These are phyloP conservation scores for Pomacea canaliculata DNA, from an alignment of 2,888 invertebrate genomes.

Conservation along the genomic window DNA sequence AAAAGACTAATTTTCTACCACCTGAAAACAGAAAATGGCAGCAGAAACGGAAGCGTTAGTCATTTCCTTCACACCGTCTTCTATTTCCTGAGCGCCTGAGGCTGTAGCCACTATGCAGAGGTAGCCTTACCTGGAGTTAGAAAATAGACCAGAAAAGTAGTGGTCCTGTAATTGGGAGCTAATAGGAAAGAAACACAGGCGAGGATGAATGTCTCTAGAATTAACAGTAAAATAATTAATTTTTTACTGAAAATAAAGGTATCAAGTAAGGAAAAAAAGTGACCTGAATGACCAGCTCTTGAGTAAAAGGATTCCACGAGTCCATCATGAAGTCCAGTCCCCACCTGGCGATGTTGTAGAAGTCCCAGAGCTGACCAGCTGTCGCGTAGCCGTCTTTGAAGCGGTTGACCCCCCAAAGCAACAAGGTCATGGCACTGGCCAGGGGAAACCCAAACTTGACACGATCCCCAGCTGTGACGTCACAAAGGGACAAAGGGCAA, in stretches of 20 bases:
- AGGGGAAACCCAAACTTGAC: constrained; percentile 50
- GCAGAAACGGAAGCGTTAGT: too few relatives aligned
- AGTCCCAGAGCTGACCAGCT: constrained; percentile 40
- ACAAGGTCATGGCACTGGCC: constrained; percentile 40
- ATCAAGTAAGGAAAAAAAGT: neutral
- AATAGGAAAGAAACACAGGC: too few relatives aligned
- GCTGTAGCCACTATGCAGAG: too few relatives aligned
- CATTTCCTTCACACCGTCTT: too few relatives aligned
- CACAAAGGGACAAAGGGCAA: too few relatives aligned
- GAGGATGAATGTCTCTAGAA: too few relatives aligned
- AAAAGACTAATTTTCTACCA: constrained; percentile 7
- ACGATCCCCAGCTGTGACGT: constrained; percentile 40
- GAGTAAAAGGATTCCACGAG: constrained; percentile 21
- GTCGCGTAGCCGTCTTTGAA: constrained; percentile 37
- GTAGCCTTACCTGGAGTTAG: too few relatives aligned
- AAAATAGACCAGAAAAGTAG: too few relatives aligned
- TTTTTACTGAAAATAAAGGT: too few relatives aligned
- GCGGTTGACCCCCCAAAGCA: constrained; percentile 44
- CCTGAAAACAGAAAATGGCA: neutral
- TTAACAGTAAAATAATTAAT: too few relatives aligned
- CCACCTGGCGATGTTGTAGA: constrained; percentile 71
- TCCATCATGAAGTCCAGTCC: constrained; percentile 76
- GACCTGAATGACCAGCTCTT: constrained; percentile 13
- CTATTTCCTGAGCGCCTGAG: too few relatives aligned
- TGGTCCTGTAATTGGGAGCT: too few relatives aligned